Evolutionary conservation across 2,888 invertebrate genomes (phyloP).

Genomic region (Pseudanteris insignis): DNA sequence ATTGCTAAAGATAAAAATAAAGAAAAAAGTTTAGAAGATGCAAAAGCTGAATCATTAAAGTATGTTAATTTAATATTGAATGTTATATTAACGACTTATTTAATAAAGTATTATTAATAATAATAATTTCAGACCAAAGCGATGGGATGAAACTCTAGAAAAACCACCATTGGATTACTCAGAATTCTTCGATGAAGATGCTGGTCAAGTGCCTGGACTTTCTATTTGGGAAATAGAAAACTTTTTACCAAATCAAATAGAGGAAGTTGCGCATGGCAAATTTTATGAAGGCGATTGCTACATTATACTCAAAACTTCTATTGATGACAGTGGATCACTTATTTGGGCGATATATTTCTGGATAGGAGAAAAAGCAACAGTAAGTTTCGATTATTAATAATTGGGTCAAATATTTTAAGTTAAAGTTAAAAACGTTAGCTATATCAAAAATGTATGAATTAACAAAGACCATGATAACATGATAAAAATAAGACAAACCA

Average conservation of each 20-base stretch:
- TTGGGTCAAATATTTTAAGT: neutral
- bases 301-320: slow-evolving; percentile 88
- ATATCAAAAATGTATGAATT: too few species aligned
- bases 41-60: slow-evolving; percentile 79
- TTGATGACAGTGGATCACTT: slow-evolving; percentile 85
- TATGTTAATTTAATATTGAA: slow-evolving; percentile 56
- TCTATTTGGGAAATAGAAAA: slow-evolving; percentile 99
- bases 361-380: slow-evolving; percentile 95
- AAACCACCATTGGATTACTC: slow-evolving; percentile 95
- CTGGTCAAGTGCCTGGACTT: slow-evolving; percentile 90
- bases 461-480: too few species aligned
- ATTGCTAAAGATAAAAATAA: slow-evolving; percentile 84
- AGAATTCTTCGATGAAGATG: slow-evolving; percentile 95
- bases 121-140: slow-evolving; percentile 77
- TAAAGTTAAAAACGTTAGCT: neutral
- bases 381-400: slow-evolving; percentile 65
- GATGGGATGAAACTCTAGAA: slow-evolving; percentile 95
- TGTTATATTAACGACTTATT: too few species aligned
- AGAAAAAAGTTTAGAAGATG: slow-evolving; percentile 74
- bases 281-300: slow-evolving; percentile 99
- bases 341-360: slow-evolving; percentile 98
- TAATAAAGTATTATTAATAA: neutral
- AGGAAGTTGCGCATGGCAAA: slow-evolving; percentile 93
- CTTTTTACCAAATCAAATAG: slow-evolving; percentile 94
- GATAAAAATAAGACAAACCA: too few species aligned